Conservation (phyloP, 1,140 invertebrate genomes). For the Meloidogyne chitwoodi region DNA sequence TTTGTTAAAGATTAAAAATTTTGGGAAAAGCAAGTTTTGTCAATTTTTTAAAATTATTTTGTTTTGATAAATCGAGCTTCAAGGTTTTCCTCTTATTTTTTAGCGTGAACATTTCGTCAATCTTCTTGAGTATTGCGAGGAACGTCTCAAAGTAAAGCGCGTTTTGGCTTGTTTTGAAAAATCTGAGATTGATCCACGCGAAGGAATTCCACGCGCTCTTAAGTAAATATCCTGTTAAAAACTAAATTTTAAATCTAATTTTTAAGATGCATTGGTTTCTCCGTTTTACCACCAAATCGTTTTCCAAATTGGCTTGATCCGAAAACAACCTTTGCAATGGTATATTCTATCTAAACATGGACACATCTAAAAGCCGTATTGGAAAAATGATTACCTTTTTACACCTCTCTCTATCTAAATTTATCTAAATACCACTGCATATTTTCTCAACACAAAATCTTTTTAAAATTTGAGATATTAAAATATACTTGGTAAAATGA, state of each 20-base stretch:
- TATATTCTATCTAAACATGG: slow-evolving; percentile 35
- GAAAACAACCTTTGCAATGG: slow-evolving; percentile 37
- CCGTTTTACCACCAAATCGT: slow-evolving; percentile 31
- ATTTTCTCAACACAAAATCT: neutral
- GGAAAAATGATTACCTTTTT: neutral
- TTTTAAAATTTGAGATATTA: neutral
- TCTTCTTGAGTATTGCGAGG: slow-evolving; percentile 41
- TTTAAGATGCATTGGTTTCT: slow-evolving; percentile 45
- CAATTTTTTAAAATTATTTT: neutral
- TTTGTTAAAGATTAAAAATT: slow-evolving; percentile 2
- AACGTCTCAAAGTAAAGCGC: slow-evolving; percentile 28
- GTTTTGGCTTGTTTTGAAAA: slow-evolving; percentile 44
- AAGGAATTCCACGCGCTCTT: slow-evolving; percentile 40
- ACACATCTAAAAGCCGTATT: neutral
- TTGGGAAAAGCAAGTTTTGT: neutral
- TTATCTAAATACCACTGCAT: neutral
- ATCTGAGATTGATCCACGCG: slow-evolving; percentile 33
- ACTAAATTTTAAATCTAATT: neutral
- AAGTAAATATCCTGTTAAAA: neutral
- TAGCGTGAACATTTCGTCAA: slow-evolving; percentile 32
- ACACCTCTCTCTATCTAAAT: neutral
- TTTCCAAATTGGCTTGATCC: slow-evolving; percentile 41
- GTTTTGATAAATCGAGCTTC: too few relatives aligned
- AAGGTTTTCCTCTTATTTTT: slow-evolving; percentile 7
- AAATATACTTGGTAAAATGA: neutral